Evolutionary conservation across 1,140 invertebrate species (phyloP).

Genomic region (Pogonus chalceus): DNA sequence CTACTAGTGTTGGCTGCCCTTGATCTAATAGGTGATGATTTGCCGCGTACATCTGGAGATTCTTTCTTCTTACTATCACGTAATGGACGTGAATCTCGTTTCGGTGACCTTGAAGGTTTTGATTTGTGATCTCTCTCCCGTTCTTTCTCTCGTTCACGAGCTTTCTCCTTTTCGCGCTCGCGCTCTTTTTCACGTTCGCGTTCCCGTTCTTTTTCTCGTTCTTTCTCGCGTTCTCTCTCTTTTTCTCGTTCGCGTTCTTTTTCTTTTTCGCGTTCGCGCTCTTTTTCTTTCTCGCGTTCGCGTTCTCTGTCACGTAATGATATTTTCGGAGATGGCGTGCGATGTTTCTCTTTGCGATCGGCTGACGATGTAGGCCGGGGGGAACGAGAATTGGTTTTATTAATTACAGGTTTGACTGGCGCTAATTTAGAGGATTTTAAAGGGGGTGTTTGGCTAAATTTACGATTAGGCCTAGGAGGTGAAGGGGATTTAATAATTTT

Average conservation of each 20-base stretch:
- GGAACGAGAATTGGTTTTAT: slow-evolving; percentile 30
- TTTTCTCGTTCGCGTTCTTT: slow-evolving; percentile 24
- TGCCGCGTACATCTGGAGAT: slow-evolving; percentile 30
- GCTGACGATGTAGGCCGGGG: slow-evolving; percentile 24
- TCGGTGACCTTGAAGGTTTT: slow-evolving; percentile 26
- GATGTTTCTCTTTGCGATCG: slow-evolving; percentile 31
- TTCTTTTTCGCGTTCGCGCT: slow-evolving; percentile 20
- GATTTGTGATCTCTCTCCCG: slow-evolving; percentile 25
- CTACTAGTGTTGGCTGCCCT: slow-evolving; percentile 16
- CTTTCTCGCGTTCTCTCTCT: slow-evolving; percentile 19
- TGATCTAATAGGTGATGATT: slow-evolving; percentile 24
- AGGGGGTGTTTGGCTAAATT: slow-evolving; percentile 32
- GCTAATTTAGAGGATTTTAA: slow-evolving; percentile 32
- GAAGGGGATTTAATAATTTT: slow-evolving; percentile 28
- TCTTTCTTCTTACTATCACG: slow-evolving; percentile 28
- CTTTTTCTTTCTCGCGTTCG: slow-evolving; percentile 29
- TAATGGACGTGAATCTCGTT: slow-evolving; percentile 22
- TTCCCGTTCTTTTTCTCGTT: slow-evolving; percentile 27
- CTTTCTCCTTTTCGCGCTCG: slow-evolving; percentile 12
- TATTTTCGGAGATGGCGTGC: slow-evolving; percentile 33
- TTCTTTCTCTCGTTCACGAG: slow-evolving; percentile 23
- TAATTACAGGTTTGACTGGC: slow-evolving; percentile 29
- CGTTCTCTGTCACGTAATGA: slow-evolving; percentile 22
- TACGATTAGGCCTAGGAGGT: slow-evolving; percentile 30
- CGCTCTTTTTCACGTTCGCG: slow-evolving; percentile 18